Evolutionary conservation across 2,113 vertebrate genomes (phyloP).

Genomic region (Podarcis cretensis): DNA sequence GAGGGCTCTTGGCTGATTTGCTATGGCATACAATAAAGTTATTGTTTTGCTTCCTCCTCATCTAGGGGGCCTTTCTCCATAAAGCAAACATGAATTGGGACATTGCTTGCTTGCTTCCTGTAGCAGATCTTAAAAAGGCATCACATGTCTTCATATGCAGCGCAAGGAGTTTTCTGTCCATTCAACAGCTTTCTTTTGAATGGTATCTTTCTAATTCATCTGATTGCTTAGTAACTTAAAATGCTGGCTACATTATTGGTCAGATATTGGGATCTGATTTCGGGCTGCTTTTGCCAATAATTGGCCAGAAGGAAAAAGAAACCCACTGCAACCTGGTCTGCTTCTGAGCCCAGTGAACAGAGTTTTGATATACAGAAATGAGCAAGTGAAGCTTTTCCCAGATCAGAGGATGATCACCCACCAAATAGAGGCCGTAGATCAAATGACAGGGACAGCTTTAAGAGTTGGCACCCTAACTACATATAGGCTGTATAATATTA

Average conservation of each 20-base stretch:
- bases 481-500: neutral
- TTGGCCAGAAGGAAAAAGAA: neutral
- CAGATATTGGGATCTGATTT: neutral
- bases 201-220: conserved; percentile 16
- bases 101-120: conserved; percentile 33
- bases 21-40: neutral
- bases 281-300: neutral
- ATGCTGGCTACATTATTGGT: neutral
- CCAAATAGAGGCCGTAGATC: neutral
- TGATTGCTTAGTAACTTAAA: conserved; percentile 1
- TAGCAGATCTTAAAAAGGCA: conserved; percentile 30
- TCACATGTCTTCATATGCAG: neutral
- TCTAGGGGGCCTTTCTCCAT: neutral
- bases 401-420: neutral
- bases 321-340: neutral
- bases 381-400: neutral
- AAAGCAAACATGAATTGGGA: conserved; percentile 14
- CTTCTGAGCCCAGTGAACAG: neutral
- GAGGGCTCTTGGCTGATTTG: conserved; percentile 12
- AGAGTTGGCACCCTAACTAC: neutral
- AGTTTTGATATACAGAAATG: neutral
- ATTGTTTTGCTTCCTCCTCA: conserved; percentile 22
- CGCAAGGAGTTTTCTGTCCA: neutral
- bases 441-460: neutral
- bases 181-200: conserved; percentile 18